Base-by-base conservation (phyloP, 2,888 invertebrate genomes). In the Noctua fimbriata region DNA sequence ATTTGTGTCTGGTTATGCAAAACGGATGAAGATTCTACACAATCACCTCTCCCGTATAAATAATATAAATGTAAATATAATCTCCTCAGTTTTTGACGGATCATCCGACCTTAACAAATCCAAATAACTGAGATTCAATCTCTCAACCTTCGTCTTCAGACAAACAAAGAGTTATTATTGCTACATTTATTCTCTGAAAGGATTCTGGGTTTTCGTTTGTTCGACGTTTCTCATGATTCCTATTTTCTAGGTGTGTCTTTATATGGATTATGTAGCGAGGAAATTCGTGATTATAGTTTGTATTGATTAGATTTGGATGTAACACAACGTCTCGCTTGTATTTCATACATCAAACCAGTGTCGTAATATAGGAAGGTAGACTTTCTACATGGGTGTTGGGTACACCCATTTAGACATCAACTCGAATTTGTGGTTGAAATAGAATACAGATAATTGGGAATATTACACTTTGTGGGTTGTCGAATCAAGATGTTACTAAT, bases 131-230 rank as follows among this genome's bases (percentile, higher is more conserved):
- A 76, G 80, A 88, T 86, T 84, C 82, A 88, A 86, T 86, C 71
- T 81, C 76, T 82, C 79, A 71, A 28, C 36, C 52, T 84, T 77
- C 80, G 71, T 79, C 70, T 86, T 83, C 71, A 73, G 72, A 70
- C 65, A 79, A 84, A 89, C 83, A 89, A 88, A 83, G 73, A 82
- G 73, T 79, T 90, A 84, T 90, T 90, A 89, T 83, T 76, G 84
- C 82, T 84, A 82, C 81, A 84, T 87, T 86, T 82, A 81, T 87
- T 76, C 49, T 60, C 71, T 79, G 72, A 77, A 83, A 74, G 72
- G 78, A 86, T 83, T 85, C 72, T 67, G 70, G 76, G 69, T 78
- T 84, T 79, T 76, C 67, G 55, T 83, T 79, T 81, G 78, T 83
- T 44, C 69, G 58, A 73, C 76, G 63, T 85, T 79, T 76, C 78